Evolutionary conservation across 2,888 invertebrate genomes (phyloP), one percentile per base, ranked within the genome.

Genomic region (Caenorhabditis drosophilae): DNA sequence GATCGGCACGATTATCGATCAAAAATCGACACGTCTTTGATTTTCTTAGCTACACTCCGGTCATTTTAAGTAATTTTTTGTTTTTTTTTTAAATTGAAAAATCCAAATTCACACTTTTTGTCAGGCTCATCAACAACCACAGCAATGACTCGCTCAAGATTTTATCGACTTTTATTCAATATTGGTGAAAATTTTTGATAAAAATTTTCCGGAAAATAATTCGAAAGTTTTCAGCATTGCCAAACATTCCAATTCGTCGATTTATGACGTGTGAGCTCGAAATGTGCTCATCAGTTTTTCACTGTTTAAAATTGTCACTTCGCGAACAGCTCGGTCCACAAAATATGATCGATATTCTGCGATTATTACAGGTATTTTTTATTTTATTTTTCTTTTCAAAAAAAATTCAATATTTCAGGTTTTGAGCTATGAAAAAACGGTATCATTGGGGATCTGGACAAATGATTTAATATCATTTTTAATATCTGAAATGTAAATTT

Each of bases 281-380:
- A 23, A 34, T 80, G 35, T 73, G 76, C 25, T 67, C 54, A 1
- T 47, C 79, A 3, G 70, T 78, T 9, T 78, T 69, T 26, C 46
- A 64, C 11, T 73, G 75, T 47, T 61, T 81, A 20, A 68, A 71
- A 49, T 35, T 57, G 7, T 76, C 77, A 18, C 36, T 79, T 6
- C 40, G 56, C 27, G 79, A 80, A 26, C 67, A 79, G 42, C 50
- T 79, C 6, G 80, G 79, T 23, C 78, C 79, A 2, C 79, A 81
- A 57, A 78, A 77, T 48, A 58, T 79, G 60, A 76, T 80, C 23
- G 79, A 80, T 52, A 73, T 78, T 31, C 59, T 80, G 15, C 54
- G 78, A 18, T 40, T 79, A n/a, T 31, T 76, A 12, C 77, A 77
- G 63, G 76, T 76, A 22, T 22, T 18, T 18, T 11, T 27, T 18